phyloP scores from a whole-genome alignment of 2,797 vertebrate species.

The Threskiornis aethiopicus region DNA sequence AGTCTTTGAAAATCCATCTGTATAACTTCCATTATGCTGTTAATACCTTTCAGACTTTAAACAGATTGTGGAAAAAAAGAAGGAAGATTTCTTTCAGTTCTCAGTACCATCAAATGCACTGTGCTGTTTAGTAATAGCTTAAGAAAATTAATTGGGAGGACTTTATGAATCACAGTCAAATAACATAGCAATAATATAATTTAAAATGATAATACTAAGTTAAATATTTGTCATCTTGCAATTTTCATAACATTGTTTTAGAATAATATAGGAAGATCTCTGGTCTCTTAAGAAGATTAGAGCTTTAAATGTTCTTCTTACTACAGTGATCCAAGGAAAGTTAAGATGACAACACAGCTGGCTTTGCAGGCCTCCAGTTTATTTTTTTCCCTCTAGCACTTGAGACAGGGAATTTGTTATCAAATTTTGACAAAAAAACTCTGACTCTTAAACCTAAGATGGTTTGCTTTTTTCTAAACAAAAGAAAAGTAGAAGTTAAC shows the following conservation, averaged over 20 bases:
- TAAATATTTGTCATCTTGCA: conserved; percentile 23
- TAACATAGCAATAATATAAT: neutral
- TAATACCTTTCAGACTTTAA: conserved; percentile 58
- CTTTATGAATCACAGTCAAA: conserved; percentile 2
- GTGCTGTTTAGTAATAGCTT: conserved; percentile 11
- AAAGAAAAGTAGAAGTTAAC: neutral
- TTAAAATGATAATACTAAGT: neutral
- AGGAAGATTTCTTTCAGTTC: neutral
- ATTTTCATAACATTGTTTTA: conserved; percentile 1
- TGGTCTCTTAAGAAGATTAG: neutral
- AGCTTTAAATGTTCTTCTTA: neutral
- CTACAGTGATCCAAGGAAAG: neutral
- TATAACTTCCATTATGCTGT: conserved; percentile 47
- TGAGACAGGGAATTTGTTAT: neutral
- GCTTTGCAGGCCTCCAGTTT: neutral
- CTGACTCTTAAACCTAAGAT: neutral
- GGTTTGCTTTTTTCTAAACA: neutral
- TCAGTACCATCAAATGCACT: neutral
- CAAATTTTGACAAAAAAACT: neutral
- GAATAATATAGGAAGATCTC: neutral
- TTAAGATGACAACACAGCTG: neutral
- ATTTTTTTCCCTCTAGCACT: neutral
- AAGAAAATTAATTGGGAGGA: conserved; percentile 18
- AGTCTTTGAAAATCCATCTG: conserved; percentile 54
- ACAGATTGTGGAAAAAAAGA: neutral